Base-by-base conservation (phyloP, 1,140 invertebrate species). In the Pollicipes pollicipes region DNA sequence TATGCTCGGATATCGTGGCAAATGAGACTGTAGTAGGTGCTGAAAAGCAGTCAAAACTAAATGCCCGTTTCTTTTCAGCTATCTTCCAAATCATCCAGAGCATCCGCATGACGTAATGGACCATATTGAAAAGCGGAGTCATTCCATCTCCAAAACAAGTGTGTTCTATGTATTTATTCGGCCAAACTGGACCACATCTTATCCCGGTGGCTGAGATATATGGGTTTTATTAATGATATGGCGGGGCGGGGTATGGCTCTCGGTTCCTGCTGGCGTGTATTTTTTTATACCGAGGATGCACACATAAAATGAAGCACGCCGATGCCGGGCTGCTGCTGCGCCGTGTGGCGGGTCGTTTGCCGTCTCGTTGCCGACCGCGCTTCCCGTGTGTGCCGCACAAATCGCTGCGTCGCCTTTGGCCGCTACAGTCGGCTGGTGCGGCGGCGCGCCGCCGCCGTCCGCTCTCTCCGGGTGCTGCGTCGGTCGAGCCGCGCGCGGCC, bases 41-140 rank as follows among this genome's bases (percentile, higher is more conserved):
- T n/a, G n/a, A n/a, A n/a, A n/a, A n/a, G n/a, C n/a, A n/a, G n/a
- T n/a, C n/a, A n/a, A n/a, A n/a, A n/a, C n/a, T n/a, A n/a, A n/a
- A n/a, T n/a, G n/a, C n/a, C n/a, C n/a, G n/a, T 75, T 79, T 72
- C 77, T 76, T 82, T 84, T 77, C 83, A 83, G 95, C 94, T 73
- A 85, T 97, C 75, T 97, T 97, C 84, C 93, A 97, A 85, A 95
- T 97, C 76, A 95, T 97, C 76, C 93, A 96, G 81, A 90, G 91
- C 76, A 91, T 96, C 81, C 83, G 91, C 77, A 86, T 91, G 82
- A 58, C 45, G 45, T 58, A 58, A 58, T 58, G 45, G 13, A 58
- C 45, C 24, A 3, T 58, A 21, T 58, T 58, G 13, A 21, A 21
- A 10, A 2, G 8, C 10, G 45, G 45, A 58, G 24, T 58, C 45